phyloP scores from a whole-genome alignment of 2,888 invertebrate genomes.

The Parascotia fuliginaria region DNA sequence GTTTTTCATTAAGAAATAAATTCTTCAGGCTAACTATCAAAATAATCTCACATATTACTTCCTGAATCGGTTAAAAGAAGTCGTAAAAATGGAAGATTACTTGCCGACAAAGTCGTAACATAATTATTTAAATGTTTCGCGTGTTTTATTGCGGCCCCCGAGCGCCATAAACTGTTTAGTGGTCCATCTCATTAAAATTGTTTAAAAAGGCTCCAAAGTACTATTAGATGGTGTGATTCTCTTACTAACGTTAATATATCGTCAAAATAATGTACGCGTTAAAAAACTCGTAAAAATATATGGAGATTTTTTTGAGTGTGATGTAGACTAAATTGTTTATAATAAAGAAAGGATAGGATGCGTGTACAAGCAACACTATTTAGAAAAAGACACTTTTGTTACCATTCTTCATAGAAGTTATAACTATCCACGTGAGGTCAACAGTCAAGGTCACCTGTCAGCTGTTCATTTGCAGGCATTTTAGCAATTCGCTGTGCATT shows the following conservation, averaged over 20 bases:
- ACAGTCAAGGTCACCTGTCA: too few relatives aligned
- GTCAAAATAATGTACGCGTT: constrained; percentile 31
- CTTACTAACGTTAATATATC: constrained; percentile 20
- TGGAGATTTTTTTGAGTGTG: neutral
- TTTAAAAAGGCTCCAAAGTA: constrained; percentile 17
- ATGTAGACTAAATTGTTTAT: neutral
- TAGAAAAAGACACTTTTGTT: too few relatives aligned
- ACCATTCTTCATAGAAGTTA: too few relatives aligned
- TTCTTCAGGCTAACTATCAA: too few relatives aligned
- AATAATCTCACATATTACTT: constrained; percentile 25
- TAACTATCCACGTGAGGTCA: too few relatives aligned
- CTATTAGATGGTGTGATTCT: constrained; percentile 13
- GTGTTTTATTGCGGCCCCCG: constrained; percentile 41
- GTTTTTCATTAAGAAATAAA: too few relatives aligned
- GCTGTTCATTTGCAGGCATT: too few relatives aligned
- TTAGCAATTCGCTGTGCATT: too few relatives aligned
- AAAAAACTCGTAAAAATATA: constrained; percentile 19
- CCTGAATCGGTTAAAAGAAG: constrained; percentile 25
- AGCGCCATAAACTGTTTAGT: constrained; percentile 41
- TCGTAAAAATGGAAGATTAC: constrained; percentile 37
- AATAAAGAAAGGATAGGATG: too few relatives aligned
- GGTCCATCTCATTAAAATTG: constrained; percentile 37
- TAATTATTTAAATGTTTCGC: constrained; percentile 50
- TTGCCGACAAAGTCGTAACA: constrained; percentile 42
- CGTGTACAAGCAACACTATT: too few relatives aligned